Base-by-base conservation (phyloP, 2,113 vertebrate genomes). In the Bagarius yarrelli region DNA sequence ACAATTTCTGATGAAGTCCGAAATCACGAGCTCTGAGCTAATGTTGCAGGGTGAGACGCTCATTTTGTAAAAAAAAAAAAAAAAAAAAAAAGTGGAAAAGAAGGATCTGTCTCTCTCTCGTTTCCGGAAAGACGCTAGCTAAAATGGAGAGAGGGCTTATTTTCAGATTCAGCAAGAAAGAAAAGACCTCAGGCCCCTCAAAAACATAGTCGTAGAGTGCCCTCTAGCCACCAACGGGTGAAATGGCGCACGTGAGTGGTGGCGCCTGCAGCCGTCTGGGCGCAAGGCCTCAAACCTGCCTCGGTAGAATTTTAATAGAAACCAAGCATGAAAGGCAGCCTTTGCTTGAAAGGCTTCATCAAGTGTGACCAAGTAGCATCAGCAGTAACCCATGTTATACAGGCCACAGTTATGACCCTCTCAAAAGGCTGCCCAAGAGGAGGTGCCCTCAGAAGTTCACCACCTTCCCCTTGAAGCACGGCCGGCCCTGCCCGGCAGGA, bases 331-430 rank as follows among this genome's bases (percentile, higher is more conserved):
- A 96, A 93, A 95, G 91, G 91, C 87, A 87, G 83, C 90, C 93
- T 92, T 94, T 92, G 76, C 84, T 95, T 94, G 95, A 88, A 92
- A 96, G 94, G 94, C 94, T 95, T 96, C 94, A 94, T 96, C 95
- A 95, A 95, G 93, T 94, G 92, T 91, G 89, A 91, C 91, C 93
- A 94, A 94, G 94, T 93, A 92, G 93, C 91, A 88, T 92, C 94
- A 94, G 94, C 94, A 96, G 93, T 95, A 95, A 96, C 94, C 95
- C 95, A 92, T 95, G 95, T 96, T 97, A 95, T 94, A 95, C 94
- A 96, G 94, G 94, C 94, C 93, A 92, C 92, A 91, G 92, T 93
- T 94, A 94, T 93, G 94, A 94, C 94, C 94, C 93, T 94, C 95
- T 96, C 95, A 96, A 96, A 97, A 94, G 93, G 93, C 92, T 93